Evolutionary conservation across 2,888 invertebrate species (phyloP).

Genomic region (Byasa hedistus): DNA sequence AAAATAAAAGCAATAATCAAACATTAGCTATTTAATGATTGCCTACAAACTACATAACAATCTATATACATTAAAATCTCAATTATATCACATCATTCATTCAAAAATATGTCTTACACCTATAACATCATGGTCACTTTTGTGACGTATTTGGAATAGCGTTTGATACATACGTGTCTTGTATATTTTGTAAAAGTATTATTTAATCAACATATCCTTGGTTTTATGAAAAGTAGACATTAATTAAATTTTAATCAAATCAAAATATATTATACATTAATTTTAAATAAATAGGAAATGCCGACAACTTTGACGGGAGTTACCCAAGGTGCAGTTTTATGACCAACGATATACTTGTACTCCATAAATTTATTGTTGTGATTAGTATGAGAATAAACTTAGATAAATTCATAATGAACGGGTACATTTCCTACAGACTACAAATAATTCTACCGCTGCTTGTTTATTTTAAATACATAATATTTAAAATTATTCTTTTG

Average conservation of each 20-base stretch:
- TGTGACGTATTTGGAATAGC: slow-evolving; percentile 36
- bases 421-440: neutral
- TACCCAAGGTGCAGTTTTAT: neutral
- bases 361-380: neutral
- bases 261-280: neutral
- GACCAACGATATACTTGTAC: neutral
- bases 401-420: neutral
- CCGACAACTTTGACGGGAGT: neutral
- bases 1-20: slow-evolving; percentile 12
- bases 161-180: neutral
- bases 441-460: neutral
- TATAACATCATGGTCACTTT: slow-evolving; percentile 41
- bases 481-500: no score
- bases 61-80: slow-evolving; percentile 66
- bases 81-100: slow-evolving; percentile 75
- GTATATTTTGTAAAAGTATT: slow-evolving; percentile 4
- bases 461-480: neutral
- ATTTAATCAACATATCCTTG: neutral
- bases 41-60: slow-evolving; percentile 53
- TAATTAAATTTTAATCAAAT: neutral
- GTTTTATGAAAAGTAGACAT: neutral
- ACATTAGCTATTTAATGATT: slow-evolving; percentile 31
- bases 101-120: slow-evolving; percentile 61
- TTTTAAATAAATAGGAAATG: neutral
- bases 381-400: neutral